Percentiles rank a stretch among this genome's conserved stretches.
These are phyloP conservation scores for Penaeus indicus DNA, from an alignment of 1,140 invertebrate genomes.

Conservation along the genomic window DNA sequence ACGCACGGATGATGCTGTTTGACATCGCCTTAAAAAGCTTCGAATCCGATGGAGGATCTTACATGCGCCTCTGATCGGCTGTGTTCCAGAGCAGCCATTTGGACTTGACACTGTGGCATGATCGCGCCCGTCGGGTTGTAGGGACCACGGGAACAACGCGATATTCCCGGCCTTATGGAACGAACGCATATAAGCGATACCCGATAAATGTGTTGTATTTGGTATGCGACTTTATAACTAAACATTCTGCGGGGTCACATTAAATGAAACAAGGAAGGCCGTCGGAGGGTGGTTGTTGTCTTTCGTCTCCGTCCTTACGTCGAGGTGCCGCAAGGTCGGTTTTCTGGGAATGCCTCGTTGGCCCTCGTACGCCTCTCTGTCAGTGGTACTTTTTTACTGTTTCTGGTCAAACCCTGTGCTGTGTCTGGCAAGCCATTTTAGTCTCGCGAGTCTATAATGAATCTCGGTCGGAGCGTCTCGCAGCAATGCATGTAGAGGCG, in stretches of 20 bases:
- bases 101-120: slow-evolving; percentile 58
- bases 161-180: background rate
- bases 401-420: slow-evolving; percentile 61
- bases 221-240: slow-evolving; percentile 21
- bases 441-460: slow-evolving; percentile 58
- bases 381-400: slow-evolving; percentile 60
- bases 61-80: slow-evolving; percentile 56
- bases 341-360: background rate
- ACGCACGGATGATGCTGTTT: background rate
- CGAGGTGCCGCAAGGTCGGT: background rate
- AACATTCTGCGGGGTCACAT: slow-evolving; percentile 56
- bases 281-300: slow-evolving; percentile 35
- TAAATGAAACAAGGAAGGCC: slow-evolving; percentile 57
- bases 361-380: slow-evolving; percentile 19
- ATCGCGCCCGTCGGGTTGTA: background rate
- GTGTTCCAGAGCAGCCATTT: slow-evolving; percentile 55
- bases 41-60: slow-evolving; percentile 51
- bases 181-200: background rate
- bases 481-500: slow-evolving; percentile 35
- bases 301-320: slow-evolving; percentile 29
- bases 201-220: background rate
- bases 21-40: slow-evolving; percentile 31
- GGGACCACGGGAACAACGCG: too few relatives aligned
- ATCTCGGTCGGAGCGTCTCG: slow-evolving; percentile 33
- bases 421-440: slow-evolving; percentile 57